phyloP scores from a whole-genome alignment of 2,113 vertebrate genomes.

The Loxodonta africana region DNA sequence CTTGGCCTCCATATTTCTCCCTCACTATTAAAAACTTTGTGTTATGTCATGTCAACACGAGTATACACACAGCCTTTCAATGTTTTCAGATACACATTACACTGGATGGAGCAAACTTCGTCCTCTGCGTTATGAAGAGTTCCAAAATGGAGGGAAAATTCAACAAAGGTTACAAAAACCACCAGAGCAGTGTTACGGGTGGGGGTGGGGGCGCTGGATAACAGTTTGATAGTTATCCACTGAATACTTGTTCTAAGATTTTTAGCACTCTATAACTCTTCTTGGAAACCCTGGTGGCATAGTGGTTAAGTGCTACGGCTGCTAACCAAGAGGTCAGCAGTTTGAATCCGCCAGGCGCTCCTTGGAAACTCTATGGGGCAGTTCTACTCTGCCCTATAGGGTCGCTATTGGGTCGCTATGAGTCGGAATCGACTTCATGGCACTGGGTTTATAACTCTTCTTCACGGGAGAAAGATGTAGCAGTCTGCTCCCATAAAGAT shows the following conservation, averaged over 20 bases:
- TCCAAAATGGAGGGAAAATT: background rate
- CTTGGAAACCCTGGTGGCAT: no score
- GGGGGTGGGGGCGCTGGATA: background rate
- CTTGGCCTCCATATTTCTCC: constrained; percentile 55
- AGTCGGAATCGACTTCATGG: no score
- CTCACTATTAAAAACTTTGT: background rate
- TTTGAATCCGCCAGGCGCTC: no score
- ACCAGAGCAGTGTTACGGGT: background rate
- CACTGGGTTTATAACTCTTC: background rate
- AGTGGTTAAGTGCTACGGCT: no score
- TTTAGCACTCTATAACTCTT: background rate
- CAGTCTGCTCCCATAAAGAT: background rate
- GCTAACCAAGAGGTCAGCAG: no score
- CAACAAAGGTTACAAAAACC: constrained; percentile 12
- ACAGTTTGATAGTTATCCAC: constrained; percentile 24
- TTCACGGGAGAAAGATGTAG: background rate
- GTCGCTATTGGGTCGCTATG: no score
- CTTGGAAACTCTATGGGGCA: no score
- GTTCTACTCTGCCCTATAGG: no score
- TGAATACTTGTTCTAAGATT: constrained; percentile 22
- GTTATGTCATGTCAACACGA: background rate
- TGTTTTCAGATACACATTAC: constrained; percentile 13
- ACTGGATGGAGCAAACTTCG: background rate
- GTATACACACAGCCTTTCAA: background rate
- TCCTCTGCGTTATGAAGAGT: background rate